phyloP scores from a whole-genome alignment of 2,888 invertebrate genomes.

The Brenthis daphne region DNA sequence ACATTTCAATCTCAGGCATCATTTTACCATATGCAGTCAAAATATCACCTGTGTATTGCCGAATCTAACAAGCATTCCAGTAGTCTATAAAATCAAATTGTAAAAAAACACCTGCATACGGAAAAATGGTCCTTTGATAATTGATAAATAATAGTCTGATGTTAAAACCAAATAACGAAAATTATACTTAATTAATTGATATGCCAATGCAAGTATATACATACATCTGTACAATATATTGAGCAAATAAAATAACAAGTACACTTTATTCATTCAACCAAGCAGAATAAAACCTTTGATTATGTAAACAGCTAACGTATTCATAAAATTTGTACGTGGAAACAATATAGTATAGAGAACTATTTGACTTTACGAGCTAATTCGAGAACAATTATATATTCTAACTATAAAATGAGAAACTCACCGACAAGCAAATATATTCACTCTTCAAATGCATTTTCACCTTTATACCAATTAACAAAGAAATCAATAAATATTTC shows the following conservation, averaged over 20 bases:
- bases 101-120: slow-evolving; percentile 19
- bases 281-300: slow-evolving; percentile 29
- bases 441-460: slow-evolving; percentile 3
- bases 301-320: slow-evolving; percentile 22
- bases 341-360: slow-evolving; percentile 29
- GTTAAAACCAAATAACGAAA: slow-evolving; percentile 9
- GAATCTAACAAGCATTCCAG: background rate
- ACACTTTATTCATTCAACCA: slow-evolving; percentile 18
- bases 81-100: background rate
- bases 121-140: slow-evolving; percentile 10
- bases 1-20: slow-evolving; percentile 1
- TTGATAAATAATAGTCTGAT: background rate
- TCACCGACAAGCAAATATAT: slow-evolving; percentile 14
- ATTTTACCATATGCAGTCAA: slow-evolving; percentile 12
- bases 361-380: slow-evolving; percentile 29
- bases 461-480: too few species aligned
- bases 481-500: too few species aligned
- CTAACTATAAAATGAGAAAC: slow-evolving; percentile 28
- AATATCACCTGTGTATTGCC: background rate
- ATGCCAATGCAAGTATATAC: slow-evolving; percentile 67
- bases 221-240: slow-evolving; percentile 63
- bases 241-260: slow-evolving; percentile 40
- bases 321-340: slow-evolving; percentile 33
- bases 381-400: slow-evolving; percentile 32
- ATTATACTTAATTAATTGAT: slow-evolving; percentile 54